phyloP scores from a whole-genome alignment of 2,113 vertebrate genomes.

The Rhynchomys soricoides region DNA sequence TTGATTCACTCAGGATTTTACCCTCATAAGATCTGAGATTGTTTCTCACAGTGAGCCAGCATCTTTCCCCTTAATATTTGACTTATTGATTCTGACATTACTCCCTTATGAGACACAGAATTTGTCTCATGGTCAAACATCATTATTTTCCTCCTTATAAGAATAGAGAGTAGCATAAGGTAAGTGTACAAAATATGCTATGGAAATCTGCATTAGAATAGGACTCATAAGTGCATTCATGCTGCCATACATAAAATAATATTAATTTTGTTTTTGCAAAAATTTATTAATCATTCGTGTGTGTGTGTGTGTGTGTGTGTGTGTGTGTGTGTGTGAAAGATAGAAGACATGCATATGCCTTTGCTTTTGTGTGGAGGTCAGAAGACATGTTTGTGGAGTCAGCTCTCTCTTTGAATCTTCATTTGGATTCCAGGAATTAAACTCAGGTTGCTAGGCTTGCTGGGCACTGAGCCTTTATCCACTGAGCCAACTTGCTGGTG shows the following conservation, averaged over 20 bases:
- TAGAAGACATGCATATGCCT: rapidly evolving
- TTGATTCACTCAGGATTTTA: neutral
- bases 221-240: neutral
- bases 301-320: neutral
- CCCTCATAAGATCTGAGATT: neutral
- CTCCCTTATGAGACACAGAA: neutral
- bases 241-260: neutral
- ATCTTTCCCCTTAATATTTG: neutral
- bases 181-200: neutral
- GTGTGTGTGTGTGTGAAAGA: neutral
- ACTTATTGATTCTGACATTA: neutral
- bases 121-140: neutral
- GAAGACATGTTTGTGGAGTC: neutral
- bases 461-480: neutral
- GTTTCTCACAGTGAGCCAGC: neutral
- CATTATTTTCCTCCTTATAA: neutral
- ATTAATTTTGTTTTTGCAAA: neutral
- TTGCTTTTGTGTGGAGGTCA: too few relatives aligned
- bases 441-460: neutral
- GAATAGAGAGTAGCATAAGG: neutral
- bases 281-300: neutral
- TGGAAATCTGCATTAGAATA: neutral
- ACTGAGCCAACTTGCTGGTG: neutral
- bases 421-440: neutral
- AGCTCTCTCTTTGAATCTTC: neutral